A percentile compares a stretch with the other conserved stretches of the same genome.
phyloP scores from a whole-genome alignment of 2,888 invertebrate genomes.

The Rotaria socialis region DNA sequence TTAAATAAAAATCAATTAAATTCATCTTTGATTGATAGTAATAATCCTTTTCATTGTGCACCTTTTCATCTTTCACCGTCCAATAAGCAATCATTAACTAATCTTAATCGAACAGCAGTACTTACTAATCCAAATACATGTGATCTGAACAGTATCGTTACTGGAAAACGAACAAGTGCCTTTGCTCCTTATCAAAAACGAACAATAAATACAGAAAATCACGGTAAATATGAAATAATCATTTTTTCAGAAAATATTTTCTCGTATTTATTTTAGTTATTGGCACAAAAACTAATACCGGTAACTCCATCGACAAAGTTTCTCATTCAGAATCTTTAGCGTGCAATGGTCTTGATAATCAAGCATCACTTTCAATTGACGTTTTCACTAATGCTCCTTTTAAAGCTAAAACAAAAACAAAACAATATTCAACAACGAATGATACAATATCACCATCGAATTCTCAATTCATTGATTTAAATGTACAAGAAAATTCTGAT shows the following conservation, averaged over 20 bases:
- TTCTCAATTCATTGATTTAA: not conserved
- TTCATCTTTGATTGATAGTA: not conserved
- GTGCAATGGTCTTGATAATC: not conserved
- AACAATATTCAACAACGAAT: not conserved
- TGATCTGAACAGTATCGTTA: not conserved
- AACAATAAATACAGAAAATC: not conserved
- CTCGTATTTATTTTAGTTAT: not conserved
- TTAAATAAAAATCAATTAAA: not conserved
- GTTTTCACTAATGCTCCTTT: conserved; percentile 11
- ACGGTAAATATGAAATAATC: not conserved
- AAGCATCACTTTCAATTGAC: not conserved
- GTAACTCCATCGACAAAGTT: not conserved
- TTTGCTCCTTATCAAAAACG: conserved; percentile 44
- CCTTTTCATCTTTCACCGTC: not conserved
- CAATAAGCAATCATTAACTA: not conserved
- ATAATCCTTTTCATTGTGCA: conserved; percentile 23
- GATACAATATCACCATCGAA: not conserved
- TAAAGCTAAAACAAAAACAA: not conserved
- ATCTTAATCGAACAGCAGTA: not conserved
- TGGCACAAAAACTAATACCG: not conserved
- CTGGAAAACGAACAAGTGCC: conserved; percentile 26
- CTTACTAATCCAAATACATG: not conserved
- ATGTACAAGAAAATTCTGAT: not conserved
- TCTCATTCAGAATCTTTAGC: conserved; percentile 4
- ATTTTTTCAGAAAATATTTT: not conserved